phyloP scores from a whole-genome alignment of 2,888 invertebrate species.

The Osedax fenrisi region DNA sequence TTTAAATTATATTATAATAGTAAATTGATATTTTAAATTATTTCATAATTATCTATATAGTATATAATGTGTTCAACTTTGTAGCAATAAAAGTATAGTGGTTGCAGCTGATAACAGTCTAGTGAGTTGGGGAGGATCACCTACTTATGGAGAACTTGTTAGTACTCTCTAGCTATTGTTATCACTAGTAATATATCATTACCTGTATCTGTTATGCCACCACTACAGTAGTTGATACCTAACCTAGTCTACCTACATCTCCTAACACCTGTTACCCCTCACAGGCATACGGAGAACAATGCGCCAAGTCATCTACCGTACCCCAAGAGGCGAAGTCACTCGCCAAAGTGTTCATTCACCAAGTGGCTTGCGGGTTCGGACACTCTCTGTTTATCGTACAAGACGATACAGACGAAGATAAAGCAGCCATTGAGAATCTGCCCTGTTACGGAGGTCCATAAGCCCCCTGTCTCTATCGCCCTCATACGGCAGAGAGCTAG shows the following conservation, averaged over 20 bases:
- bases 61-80: too few relatives aligned
- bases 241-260: neutral
- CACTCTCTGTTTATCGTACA: conserved; percentile 66
- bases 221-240: neutral
- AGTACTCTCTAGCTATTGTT: conserved; percentile 35
- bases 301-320: conserved; percentile 67
- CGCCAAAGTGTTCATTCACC: conserved; percentile 63
- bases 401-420: conserved; percentile 59
- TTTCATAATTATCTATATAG: too few relatives aligned
- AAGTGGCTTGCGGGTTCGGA: conserved; percentile 71
- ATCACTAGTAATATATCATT: neutral
- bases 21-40: too few relatives aligned
- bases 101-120: conserved; percentile 79
- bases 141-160: conserved; percentile 81
- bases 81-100: conserved; percentile 61
- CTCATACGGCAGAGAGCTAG: neutral
- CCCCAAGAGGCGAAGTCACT: conserved; percentile 68
- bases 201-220: neutral
- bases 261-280: conserved; percentile 32
- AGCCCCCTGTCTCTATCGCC: neutral
- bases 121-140: conserved; percentile 84
- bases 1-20: too few relatives aligned
- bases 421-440: conserved; percentile 56
- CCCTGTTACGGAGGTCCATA: conserved; percentile 45
- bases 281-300: conserved; percentile 75